Base-by-base conservation (phyloP, 1,140 invertebrate genomes). In the Drosophila bocki region DNA sequence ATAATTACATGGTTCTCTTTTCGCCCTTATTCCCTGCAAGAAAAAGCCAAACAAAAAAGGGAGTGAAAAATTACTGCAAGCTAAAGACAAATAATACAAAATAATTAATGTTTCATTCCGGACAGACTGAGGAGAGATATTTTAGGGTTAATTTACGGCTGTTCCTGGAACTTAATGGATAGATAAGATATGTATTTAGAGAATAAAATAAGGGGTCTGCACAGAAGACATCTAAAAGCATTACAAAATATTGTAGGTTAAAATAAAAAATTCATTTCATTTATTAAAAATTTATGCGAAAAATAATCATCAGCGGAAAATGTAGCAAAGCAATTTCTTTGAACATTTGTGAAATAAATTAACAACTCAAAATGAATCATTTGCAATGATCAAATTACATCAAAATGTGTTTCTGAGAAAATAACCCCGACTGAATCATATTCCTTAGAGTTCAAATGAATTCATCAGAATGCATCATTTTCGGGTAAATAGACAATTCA, bases 41-140 rank as follows among this genome's bases (percentile, higher is more conserved):
- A 58, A 61, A 64, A 57, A 59, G 33, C 19, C n/a, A 77, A 58
- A 26, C 13, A 29, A 44, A 42, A 39, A 48, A 22, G 47, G 48
- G 42, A 75, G 59, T 87, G 80, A 87, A 82, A 87, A 82, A 86
- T 87, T 67, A 77, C 75, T 76, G 63, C 26, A 54, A 53, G 61
- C 33, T 58, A 67, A 53, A 76, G 62, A 67, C 53, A 57, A 67
- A 67, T 51, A 58, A 76, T 50, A 57, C 33, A 33, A 65, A 58
- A 76, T 76, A 76, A 76, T 76, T 67, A 67, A 77, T 60, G 74
- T 35, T 59, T 19, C 37, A 71, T 59, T n/a, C 22, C 53, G 19
- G 32, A 5, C 48, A 39, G 37, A 59, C 54, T 37, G 3, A 17
- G 35, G 22, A 7, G 11, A 32, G 51, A 57, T 72, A 69, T 71